Evolutionary conservation across 2,888 invertebrate species (phyloP).

Genomic region (Agrochola macilenta): DNA sequence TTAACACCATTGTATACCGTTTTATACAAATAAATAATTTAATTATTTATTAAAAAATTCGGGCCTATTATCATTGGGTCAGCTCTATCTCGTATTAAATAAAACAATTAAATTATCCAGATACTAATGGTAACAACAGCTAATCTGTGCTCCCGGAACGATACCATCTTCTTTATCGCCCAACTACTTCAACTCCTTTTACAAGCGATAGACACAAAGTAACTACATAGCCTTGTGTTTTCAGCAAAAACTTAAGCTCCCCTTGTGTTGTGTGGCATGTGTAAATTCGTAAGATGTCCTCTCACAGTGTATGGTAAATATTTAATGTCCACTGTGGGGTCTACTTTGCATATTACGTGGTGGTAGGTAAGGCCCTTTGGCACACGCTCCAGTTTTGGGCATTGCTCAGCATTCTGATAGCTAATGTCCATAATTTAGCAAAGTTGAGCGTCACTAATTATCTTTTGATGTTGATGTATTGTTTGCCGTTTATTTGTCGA

Average conservation of each 20-base stretch:
- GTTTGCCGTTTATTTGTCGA: conserved; percentile 43
- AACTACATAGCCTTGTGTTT: conserved; percentile 40
- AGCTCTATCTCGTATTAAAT: background rate
- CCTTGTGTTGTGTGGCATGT: conserved; percentile 36
- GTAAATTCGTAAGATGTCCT: conserved; percentile 70
- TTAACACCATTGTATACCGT: too few species aligned
- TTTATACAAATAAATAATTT: too few species aligned
- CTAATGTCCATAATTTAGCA: conserved; percentile 65
- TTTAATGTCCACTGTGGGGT: conserved; percentile 70
- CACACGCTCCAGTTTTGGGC: conserved; percentile 50
- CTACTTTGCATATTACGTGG: conserved; percentile 73
- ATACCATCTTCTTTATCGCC: conserved; percentile 12
- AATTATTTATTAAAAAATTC: too few species aligned
- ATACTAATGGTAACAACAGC: background rate
- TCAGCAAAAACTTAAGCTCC: conserved; percentile 44
- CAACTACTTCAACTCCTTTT: conserved; percentile 25
- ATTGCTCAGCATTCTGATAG: conserved; percentile 67
- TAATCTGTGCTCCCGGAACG: conserved; percentile 3
- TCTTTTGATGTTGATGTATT: conserved; percentile 56
- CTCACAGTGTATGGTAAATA: conserved; percentile 69
- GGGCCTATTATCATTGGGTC: too few species aligned
- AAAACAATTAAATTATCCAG: background rate
- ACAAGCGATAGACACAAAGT: conserved; percentile 24
- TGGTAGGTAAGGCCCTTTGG: conserved; percentile 60
- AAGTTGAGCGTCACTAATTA: conserved; percentile 61